Percentiles rank a stretch among this genome's conserved stretches.
Evolutionary conservation across 2,888 invertebrate species (phyloP).

Genomic region (Drosophila nr. perissopoda): DNA sequence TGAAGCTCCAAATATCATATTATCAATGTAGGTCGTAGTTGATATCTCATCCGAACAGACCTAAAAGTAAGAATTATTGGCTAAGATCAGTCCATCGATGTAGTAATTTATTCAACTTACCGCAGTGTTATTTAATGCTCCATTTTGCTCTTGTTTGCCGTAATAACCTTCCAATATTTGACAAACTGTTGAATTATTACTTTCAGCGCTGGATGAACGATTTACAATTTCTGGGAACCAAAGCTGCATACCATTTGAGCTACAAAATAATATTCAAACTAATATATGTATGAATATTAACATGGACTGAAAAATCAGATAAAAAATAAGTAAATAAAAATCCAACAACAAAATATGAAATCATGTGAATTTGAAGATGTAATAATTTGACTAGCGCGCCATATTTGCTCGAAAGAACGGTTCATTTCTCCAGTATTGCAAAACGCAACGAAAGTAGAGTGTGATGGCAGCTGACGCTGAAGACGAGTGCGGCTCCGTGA

Average conservation of each 20-base stretch:
- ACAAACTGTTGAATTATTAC: constrained; percentile 66
- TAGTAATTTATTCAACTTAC: constrained; percentile 33
- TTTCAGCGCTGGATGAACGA: constrained; percentile 61
- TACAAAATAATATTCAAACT: constrained; percentile 34
- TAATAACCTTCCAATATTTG: constrained; percentile 69
- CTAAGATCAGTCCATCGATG: background rate
- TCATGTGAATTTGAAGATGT: background rate
- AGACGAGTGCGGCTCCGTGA: background rate
- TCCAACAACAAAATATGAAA: background rate
- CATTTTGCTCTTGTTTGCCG: constrained; percentile 26
- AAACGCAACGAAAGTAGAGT: background rate
- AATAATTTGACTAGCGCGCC: background rate
- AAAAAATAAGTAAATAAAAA: background rate
- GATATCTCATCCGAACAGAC: constrained; percentile 77
- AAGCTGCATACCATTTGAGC: constrained; percentile 82
- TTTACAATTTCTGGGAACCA: constrained; percentile 84
- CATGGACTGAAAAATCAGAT: background rate
- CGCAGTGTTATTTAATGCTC: constrained; percentile 6
- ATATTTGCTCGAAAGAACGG: rapidly evolving
- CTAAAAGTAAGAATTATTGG: constrained; percentile 47
- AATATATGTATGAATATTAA: background rate
- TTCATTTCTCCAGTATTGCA: background rate
- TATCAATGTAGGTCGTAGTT: constrained; percentile 78
- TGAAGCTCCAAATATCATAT: constrained; percentile 78
- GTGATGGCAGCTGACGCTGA: background rate